phyloP scores from a whole-genome alignment of 2,888 invertebrate genomes.

The Lymantria monacha region DNA sequence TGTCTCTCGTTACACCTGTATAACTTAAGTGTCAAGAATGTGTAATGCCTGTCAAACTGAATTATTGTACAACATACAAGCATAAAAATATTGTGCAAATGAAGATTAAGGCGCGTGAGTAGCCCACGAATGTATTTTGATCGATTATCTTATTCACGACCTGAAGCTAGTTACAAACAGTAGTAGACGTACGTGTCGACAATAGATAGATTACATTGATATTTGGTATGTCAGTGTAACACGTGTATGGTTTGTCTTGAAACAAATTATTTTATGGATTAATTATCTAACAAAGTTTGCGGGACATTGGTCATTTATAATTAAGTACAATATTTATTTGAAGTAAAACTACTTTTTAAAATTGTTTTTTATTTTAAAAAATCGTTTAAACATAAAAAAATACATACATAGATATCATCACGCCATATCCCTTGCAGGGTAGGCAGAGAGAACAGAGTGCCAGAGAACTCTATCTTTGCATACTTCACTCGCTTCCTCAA shows the following conservation, averaged over 20 bases:
- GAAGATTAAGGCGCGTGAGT: slow-evolving; percentile 21
- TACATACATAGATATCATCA: no score
- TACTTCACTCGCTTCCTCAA: no score
- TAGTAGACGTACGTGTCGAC: slow-evolving; percentile 23
- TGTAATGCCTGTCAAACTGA: slow-evolving; percentile 1
- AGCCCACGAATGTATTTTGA: slow-evolving; percentile 28
- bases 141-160: slow-evolving; percentile 51
- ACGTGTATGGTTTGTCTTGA: slow-evolving; percentile 2
- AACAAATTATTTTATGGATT: slow-evolving; percentile 1
- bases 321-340: no score
- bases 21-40: background rate
- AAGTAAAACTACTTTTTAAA: no score
- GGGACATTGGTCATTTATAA: no score
- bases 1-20: slow-evolving; percentile 8
- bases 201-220: slow-evolving; percentile 13
- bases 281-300: no score
- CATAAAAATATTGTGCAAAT: slow-evolving; percentile 29
- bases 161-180: slow-evolving; percentile 20
- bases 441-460: no score
- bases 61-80: slow-evolving; percentile 9
- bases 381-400: no score
- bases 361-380: no score
- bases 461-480: no score
- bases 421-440: no score
- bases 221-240: slow-evolving; percentile 6